Percentiles rank a stretch among this genome's conserved stretches.
phyloP scores from a whole-genome alignment of 2,797 vertebrate genomes.

The Gorsachius magnificus region DNA sequence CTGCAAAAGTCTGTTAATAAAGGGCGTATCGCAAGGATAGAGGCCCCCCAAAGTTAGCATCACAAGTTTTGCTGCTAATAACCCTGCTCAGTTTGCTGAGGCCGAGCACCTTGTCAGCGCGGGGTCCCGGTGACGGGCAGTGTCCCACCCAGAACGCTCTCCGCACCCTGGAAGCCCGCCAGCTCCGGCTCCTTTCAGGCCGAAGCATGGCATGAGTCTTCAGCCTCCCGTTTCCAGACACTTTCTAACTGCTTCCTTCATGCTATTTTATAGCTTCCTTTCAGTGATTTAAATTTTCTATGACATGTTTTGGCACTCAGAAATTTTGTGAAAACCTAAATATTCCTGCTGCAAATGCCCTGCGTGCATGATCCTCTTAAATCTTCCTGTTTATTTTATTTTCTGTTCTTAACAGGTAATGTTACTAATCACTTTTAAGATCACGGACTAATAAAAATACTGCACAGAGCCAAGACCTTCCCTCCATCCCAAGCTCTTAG shows the following conservation, averaged over 20 bases:
- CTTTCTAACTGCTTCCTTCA: constrained; percentile 45
- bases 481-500: background rate
- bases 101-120: rapidly evolving
- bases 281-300: constrained; percentile 33
- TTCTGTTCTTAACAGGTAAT: background rate
- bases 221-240: constrained; percentile 14
- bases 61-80: rapidly evolving
- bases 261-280: constrained; percentile 22
- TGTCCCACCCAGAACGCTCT: rapidly evolving
- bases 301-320: background rate
- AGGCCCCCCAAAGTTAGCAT: rapidly evolving
- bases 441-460: background rate
- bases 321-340: background rate
- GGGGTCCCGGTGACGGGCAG: rapidly evolving
- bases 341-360: background rate
- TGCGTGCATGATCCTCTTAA: background rate
- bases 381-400: background rate
- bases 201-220: background rate
- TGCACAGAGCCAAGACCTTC: background rate
- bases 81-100: rapidly evolving
- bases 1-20: background rate
- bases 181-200: background rate
- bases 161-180: background rate
- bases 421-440: constrained; percentile 1
- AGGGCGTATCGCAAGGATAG: rapidly evolving